These are phyloP conservation scores for Glossosoma conforme DNA, from an alignment of 1,140 invertebrate species.

Conservation along the genomic window DNA sequence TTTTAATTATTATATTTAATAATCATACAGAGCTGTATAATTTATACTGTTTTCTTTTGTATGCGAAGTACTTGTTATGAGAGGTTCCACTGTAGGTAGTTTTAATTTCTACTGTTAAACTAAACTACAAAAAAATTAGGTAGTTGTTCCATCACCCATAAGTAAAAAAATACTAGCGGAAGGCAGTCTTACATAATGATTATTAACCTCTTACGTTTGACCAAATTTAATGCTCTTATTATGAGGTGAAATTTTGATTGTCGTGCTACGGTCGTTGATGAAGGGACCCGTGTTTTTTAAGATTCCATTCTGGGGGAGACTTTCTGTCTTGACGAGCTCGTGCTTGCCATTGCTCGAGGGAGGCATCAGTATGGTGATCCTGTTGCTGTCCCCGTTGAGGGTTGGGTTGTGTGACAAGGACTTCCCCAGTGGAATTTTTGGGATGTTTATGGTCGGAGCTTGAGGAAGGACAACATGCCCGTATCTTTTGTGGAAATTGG, in stretches of 20 bases:
- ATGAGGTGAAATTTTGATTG: constrained; percentile 34
- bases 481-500: constrained; percentile 50
- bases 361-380: constrained; percentile 16
- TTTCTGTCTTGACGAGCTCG: constrained; percentile 27
- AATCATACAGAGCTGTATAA: no score
- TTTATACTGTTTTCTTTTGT: no score
- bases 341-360: constrained; percentile 20
- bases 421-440: constrained; percentile 45
- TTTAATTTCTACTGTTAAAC: constrained; percentile 7
- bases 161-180: constrained; percentile 9
- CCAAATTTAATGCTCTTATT: constrained; percentile 45
- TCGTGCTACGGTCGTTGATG: constrained; percentile 29
- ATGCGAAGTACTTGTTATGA: no score
- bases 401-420: constrained; percentile 31
- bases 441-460: constrained; percentile 47
- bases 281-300: constrained; percentile 35
- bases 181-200: constrained; percentile 16
- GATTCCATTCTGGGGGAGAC: constrained; percentile 36
- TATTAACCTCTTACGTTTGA: constrained; percentile 40
- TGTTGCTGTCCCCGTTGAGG: constrained; percentile 31
- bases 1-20: no score
- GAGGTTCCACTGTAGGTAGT: background rate
- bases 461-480: constrained; percentile 48
- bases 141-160: constrained; percentile 6
- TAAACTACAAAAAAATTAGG: constrained; percentile 13